A percentile compares a stretch with the other conserved stretches of the same genome.
phyloP scores from a whole-genome alignment of 2,888 invertebrate species.

The Homarus gammarus region DNA sequence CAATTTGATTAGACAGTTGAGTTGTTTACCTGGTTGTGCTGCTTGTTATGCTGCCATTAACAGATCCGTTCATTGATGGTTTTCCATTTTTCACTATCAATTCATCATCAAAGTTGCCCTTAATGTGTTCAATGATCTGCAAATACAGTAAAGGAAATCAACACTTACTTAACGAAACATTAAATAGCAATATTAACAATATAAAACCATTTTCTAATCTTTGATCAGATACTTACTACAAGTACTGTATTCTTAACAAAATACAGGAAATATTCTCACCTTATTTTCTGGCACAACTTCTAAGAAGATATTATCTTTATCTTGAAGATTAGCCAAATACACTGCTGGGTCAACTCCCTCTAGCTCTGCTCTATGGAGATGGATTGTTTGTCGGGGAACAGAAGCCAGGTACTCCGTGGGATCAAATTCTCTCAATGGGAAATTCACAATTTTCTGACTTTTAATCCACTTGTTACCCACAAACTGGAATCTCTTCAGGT shows the following conservation, averaged over 20 bases:
- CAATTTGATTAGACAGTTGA: neutral
- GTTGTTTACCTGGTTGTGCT: constrained; percentile 43
- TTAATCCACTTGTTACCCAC: constrained; percentile 96
- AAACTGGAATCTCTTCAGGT: constrained; percentile 94
- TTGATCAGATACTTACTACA: no score
- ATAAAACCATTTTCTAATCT: neutral
- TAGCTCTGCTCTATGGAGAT: constrained; percentile 69
- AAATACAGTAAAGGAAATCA: neutral
- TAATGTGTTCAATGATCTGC: constrained; percentile 65
- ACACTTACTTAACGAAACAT: neutral
- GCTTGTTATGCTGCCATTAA: constrained; percentile 58
- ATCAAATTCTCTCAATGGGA: constrained; percentile 91
- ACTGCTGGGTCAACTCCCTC: constrained; percentile 72
- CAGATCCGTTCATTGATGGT: constrained; percentile 58
- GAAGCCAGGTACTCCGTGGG: constrained; percentile 92
- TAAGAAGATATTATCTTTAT: constrained; percentile 69
- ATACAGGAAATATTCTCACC: constrained; percentile 14
- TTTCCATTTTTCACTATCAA: constrained; percentile 28
- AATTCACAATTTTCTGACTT: constrained; percentile 94
- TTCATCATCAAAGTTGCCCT: constrained; percentile 57
- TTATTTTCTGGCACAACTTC: constrained; percentile 73
- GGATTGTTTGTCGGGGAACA: constrained; percentile 87
- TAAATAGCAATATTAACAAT: neutral
- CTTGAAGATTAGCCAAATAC: constrained; percentile 64
- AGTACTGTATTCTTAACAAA: neutral